phyloP scores from a whole-genome alignment of 2,888 invertebrate genomes.

The Pyrrhosoma nymphula region DNA sequence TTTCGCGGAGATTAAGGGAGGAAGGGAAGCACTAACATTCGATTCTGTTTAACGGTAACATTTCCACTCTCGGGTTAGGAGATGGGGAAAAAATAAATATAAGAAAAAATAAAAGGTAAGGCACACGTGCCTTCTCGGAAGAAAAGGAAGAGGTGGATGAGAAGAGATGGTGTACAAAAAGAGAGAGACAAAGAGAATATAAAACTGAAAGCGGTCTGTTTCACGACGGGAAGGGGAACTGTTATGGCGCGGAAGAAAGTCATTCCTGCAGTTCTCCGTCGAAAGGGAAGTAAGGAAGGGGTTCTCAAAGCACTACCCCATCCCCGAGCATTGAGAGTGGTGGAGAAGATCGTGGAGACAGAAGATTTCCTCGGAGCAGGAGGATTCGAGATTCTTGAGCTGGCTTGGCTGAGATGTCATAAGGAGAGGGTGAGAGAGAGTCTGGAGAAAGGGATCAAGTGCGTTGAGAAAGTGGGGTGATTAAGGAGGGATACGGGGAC shows the following conservation, averaged over 20 bases:
- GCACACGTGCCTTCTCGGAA: neutral
- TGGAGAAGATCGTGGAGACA: neutral
- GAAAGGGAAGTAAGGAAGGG: neutral
- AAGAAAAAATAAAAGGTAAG: neutral
- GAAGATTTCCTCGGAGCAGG: neutral
- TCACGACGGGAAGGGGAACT: neutral
- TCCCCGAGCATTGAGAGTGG: neutral
- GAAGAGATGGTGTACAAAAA: neutral
- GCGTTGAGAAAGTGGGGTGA: too few species aligned
- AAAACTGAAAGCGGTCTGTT: conserved; percentile 13
- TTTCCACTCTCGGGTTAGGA: neutral
- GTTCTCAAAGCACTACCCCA: neutral
- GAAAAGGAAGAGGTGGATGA: neutral
- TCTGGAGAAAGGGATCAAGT: neutral
- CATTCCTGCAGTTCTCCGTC: neutral
- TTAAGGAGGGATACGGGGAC: too few species aligned
- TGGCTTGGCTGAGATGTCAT: neutral
- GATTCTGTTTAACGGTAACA: neutral
- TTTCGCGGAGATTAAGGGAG: too few species aligned
- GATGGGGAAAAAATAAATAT: neutral
- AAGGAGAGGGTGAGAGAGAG: neutral
- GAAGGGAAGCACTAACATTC: neutral
- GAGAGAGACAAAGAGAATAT: neutral
- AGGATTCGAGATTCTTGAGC: neutral
- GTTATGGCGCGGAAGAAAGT: conserved; percentile 31